Base-by-base conservation (phyloP, 2,797 vertebrate genomes). In the Pampus argenteus region DNA sequence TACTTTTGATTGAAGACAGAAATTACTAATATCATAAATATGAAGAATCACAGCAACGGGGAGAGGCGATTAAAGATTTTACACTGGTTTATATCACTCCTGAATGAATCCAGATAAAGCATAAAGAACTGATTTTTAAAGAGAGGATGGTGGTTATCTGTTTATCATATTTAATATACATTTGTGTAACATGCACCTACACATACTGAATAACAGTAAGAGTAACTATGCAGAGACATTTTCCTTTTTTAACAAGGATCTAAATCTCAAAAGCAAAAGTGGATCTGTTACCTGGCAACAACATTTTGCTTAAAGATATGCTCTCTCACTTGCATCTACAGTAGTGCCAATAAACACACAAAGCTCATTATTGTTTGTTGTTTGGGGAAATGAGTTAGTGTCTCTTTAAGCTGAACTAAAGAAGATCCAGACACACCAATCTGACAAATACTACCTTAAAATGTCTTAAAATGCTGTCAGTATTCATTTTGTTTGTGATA, bases 241-340 rank as follows among this genome's bases (percentile, higher is more conserved):
- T 17, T 44, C n/a, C n/a, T 38, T 62, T 64, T 29, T 61, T 3
- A 22, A 69, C 8, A 18, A n/a, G 26, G 23, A 14, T 29, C 4
- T 18, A 6, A 31, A 54, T 34, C 23, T 9, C 4, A 23, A 57
- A 57, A 28, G 44, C 8, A 5, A 40, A n/a, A 70, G 22, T 40
- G 5, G 9, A 15, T 34, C 55, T 52, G 77, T 78, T 74, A 64
- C 84, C 63, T 62, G 64, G 74, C 64, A 82, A 82, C 70, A 13
- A 9, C 56, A 36, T 26, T 26, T 10, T 29, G 49, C 62, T 64
- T 65, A 1, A 49, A 49, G 28, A 49, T 25, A 15, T 42, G 34
- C 36, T 23, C 9, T 22, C 10, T 57, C 18, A 15, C 7, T 38
- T 58, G 17, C 36, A 61, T 5, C 26, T 40, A 17, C 14, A 17